A percentile compares a stretch with the other conserved stretches of the same genome.
Conservation (phyloP, 2,113 vertebrate genomes). For the Calonectris borealis region DNA sequence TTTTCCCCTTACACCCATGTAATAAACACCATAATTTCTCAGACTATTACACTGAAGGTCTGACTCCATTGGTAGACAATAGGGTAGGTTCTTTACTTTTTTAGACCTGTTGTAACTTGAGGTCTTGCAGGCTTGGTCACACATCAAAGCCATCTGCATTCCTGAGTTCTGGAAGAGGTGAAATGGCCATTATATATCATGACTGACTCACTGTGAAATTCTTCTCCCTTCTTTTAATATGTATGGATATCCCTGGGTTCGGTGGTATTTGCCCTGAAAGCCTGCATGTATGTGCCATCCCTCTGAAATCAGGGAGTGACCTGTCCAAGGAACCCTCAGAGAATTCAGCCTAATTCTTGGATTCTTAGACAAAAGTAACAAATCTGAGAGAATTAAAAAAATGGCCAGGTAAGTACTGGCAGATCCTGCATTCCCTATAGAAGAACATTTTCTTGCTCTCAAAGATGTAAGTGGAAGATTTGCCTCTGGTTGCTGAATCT, state of each 20-base stretch:
- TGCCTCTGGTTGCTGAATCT: not conserved
- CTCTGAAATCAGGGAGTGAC: not conserved
- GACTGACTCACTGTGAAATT: not conserved
- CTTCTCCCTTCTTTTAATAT: not conserved
- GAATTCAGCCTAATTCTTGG: not conserved
- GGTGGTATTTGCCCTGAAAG: not conserved
- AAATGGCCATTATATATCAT: not conserved
- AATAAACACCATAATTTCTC: not conserved
- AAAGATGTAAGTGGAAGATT: not conserved
- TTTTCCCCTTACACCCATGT: not conserved
- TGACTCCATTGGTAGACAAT: not conserved
- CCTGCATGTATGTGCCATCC: not conserved
- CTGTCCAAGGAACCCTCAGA: not conserved
- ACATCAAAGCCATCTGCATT: not conserved
- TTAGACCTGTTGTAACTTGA: not conserved
- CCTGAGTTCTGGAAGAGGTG: not conserved
- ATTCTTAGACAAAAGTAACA: not conserved
- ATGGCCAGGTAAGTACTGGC: not conserved
- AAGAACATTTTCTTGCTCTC: not conserved
- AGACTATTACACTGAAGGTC: not conserved
- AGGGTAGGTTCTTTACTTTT: not conserved
- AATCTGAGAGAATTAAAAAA: not conserved
- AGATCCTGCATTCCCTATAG: not conserved
- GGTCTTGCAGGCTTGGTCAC: not conserved
- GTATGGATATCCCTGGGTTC: not conserved